A percentile compares a stretch with the other conserved stretches of the same genome.
These are phyloP conservation scores for Sebastes diaconus DNA, from an alignment of 2,797 vertebrate species.

Conservation along the genomic window DNA sequence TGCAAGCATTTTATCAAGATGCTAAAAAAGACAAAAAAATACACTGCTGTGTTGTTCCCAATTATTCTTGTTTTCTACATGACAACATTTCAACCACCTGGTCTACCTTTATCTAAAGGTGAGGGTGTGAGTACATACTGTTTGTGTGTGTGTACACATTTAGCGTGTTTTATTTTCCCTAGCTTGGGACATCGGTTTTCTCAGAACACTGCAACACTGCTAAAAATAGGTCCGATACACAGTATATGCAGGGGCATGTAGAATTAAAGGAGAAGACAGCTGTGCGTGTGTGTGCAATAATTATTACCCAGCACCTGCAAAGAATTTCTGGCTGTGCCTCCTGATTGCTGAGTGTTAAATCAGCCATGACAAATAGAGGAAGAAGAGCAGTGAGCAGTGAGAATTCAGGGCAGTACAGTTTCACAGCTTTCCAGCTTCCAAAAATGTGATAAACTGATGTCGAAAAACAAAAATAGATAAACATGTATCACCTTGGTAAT, in stretches of 20 bases:
- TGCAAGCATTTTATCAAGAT: neutral
- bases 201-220: neutral
- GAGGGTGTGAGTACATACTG: neutral
- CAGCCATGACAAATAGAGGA: neutral
- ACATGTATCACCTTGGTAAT: slow-evolving; percentile 15
- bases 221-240: neutral
- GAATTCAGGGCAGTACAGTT: neutral
- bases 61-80: neutral
- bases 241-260: neutral
- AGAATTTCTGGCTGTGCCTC: neutral
- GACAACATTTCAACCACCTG: neutral
- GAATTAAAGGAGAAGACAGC: neutral
- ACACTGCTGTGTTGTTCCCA: neutral
- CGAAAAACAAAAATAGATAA: slow-evolving; percentile 20
- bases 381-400: neutral
- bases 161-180: neutral
- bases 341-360: slow-evolving; percentile 19
- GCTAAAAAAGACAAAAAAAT: neutral
- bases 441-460: slow-evolving; percentile 14
- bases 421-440: slow-evolving; percentile 17
- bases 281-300: neutral
- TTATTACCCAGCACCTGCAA: slow-evolving; percentile 26
- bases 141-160: neutral
- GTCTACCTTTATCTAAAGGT: neutral
- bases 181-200: neutral